A percentile compares a stretch with the other conserved stretches of the same genome.
Evolutionary conservation across 1,140 invertebrate genomes (phyloP).

Genomic region (Diorhabda sublineata): DNA sequence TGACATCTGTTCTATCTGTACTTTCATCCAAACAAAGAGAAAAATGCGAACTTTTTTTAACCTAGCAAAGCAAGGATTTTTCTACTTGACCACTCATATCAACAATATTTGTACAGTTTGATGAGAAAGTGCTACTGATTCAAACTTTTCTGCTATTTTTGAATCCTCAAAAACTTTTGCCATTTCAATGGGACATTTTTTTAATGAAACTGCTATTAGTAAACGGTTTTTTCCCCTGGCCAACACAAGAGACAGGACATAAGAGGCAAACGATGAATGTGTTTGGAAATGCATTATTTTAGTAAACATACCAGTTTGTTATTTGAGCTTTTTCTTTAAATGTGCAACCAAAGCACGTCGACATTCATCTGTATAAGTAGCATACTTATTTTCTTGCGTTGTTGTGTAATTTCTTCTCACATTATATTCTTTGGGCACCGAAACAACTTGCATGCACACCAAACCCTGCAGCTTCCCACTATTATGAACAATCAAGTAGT

Average conservation of each 20-base stretch:
- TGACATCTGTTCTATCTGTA: conserved; percentile 30
- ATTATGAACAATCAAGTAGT: conserved; percentile 46
- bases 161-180: conserved; percentile 15
- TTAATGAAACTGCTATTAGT: conserved; percentile 9
- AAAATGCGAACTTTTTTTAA: conserved; percentile 29
- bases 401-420: conserved; percentile 8
- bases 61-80: conserved; percentile 22
- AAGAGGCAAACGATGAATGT: conserved; percentile 7
- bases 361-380: conserved; percentile 9
- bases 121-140: conserved; percentile 21
- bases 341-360: conserved; percentile 7
- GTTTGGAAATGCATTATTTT: conserved; percentile 12
- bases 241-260: conserved; percentile 10
- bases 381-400: conserved; percentile 17
- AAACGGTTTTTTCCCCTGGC: conserved; percentile 14
- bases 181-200: conserved; percentile 20
- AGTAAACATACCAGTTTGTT: conserved; percentile 17
- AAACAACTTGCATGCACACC: conserved; percentile 14
- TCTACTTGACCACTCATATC: conserved; percentile 25
- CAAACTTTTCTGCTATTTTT: conserved; percentile 15
- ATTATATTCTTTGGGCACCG: conserved; percentile 24
- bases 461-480: conserved; percentile 19
- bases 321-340: conserved; percentile 16
- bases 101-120: conserved; percentile 20
- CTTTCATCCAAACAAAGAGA: conserved; percentile 32